Evolutionary conservation across 2,888 invertebrate species (phyloP).

Genomic region (Ligdia adustata): DNA sequence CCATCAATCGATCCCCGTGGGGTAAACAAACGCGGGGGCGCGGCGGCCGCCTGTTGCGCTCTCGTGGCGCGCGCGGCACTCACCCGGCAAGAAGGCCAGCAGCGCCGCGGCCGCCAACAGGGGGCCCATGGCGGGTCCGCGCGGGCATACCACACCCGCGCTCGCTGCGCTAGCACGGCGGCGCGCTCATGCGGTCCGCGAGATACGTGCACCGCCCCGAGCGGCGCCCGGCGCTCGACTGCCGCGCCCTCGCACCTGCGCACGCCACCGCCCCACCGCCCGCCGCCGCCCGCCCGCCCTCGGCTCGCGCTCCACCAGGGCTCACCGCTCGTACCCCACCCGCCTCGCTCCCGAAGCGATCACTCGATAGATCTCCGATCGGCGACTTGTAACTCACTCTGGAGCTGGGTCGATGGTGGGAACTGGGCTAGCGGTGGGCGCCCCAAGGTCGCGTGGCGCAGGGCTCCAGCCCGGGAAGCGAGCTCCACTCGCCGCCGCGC

Average conservation of each 20-base stretch:
- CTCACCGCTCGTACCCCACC: background rate
- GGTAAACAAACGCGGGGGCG: slow-evolving; percentile 69
- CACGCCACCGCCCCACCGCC: slow-evolving; percentile 32
- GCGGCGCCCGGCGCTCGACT: slow-evolving; percentile 78
- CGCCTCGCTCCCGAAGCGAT: slow-evolving; percentile 39
- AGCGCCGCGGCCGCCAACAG: slow-evolving; percentile 77
- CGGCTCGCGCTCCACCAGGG: background rate
- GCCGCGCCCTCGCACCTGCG: slow-evolving; percentile 66
- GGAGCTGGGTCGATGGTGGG: slow-evolving; percentile 25
- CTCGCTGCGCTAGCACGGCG: slow-evolving; percentile 80
- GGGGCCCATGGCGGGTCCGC: slow-evolving; percentile 77
- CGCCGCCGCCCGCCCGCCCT: slow-evolving; percentile 36
- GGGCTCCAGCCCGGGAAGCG: slow-evolving; percentile 17
- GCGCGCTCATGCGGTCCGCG: slow-evolving; percentile 75
- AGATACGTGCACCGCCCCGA: slow-evolving; percentile 68
- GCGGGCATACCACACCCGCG: slow-evolving; percentile 83
- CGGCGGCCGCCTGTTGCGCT: slow-evolving; percentile 74
- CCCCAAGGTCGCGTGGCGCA: slow-evolving; percentile 37
- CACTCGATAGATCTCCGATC: slow-evolving; percentile 38
- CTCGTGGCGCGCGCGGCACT: slow-evolving; percentile 54
- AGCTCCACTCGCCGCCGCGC: slow-evolving; percentile 15
- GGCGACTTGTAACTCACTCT: slow-evolving; percentile 30
- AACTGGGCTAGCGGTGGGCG: slow-evolving; percentile 30
- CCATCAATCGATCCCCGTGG: slow-evolving; percentile 57
- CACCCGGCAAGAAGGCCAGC: slow-evolving; percentile 79